Evolutionary conservation across 2,797 vertebrate genomes (phyloP).

Genomic region (Choloepus didactylus): DNA sequence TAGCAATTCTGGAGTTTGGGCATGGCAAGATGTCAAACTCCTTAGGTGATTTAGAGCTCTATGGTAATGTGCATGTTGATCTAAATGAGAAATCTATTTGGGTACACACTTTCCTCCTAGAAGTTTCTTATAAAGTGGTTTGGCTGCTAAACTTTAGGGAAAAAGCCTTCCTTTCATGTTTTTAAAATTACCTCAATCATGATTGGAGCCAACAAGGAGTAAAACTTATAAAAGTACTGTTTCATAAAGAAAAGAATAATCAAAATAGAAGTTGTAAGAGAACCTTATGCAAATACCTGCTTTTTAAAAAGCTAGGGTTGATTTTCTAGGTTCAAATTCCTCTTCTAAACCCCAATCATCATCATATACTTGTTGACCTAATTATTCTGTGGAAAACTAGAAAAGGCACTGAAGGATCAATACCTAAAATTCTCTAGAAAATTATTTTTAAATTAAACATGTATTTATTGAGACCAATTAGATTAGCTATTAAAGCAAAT

Average conservation of each 20-base stretch:
- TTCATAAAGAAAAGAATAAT: slow-evolving; percentile 29
- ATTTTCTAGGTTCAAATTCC: not conserved
- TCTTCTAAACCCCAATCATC: not conserved
- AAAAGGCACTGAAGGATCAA: not conserved
- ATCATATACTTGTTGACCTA: not conserved
- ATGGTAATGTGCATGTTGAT: not conserved
- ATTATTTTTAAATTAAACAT: not conserved
- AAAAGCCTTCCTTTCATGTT: not conserved
- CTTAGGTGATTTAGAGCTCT: not conserved
- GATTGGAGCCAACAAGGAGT: not conserved
- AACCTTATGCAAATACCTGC: not conserved
- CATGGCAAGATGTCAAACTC: not conserved
- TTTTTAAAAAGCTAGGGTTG: not conserved
- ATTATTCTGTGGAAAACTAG: slow-evolving; percentile 16
- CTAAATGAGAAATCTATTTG: not conserved
- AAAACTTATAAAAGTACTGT: not conserved
- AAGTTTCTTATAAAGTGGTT: not conserved
- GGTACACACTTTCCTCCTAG: not conserved
- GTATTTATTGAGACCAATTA: not conserved
- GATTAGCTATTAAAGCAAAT: not conserved
- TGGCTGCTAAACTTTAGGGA: not conserved
- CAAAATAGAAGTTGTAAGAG: not conserved
- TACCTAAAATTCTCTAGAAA: slow-evolving; percentile 12
- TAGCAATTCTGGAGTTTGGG: not conserved
- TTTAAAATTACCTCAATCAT: slow-evolving; percentile 1